These are phyloP conservation scores for Pachyseris speciosa DNA, from an alignment of 64 coral and sea anemone species.

Conservation along the genomic window DNA sequence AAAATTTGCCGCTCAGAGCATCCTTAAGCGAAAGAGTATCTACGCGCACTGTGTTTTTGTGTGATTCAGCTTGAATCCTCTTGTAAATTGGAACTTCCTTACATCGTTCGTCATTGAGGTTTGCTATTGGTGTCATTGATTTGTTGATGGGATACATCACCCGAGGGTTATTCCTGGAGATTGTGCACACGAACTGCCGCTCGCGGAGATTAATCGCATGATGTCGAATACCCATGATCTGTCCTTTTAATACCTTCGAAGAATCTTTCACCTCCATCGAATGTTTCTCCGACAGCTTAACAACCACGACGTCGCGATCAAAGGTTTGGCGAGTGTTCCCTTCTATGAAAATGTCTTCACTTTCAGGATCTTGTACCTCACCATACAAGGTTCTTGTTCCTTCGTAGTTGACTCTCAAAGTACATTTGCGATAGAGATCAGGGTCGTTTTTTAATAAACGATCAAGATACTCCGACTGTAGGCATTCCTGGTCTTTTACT, in stretches of 20 bases:
- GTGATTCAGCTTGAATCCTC: not conserved
- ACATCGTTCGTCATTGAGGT: constrained; percentile 24
- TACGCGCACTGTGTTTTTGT: not conserved
- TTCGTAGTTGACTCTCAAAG: constrained; percentile 22
- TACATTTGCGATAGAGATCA: constrained; percentile 11
- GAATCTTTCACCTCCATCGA: not conserved
- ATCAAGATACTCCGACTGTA: constrained; percentile 9
- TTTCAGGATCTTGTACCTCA: constrained; percentile 33
- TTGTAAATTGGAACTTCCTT: constrained; percentile 48
- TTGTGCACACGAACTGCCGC: constrained; percentile 58
- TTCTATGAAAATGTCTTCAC: constrained; percentile 51
- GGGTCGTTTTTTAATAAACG: not conserved
- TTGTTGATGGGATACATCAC: constrained; percentile 73
- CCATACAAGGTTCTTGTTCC: constrained; percentile 20
- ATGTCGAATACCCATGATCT: not conserved
- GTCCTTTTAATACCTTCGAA: not conserved
- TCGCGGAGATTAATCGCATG: constrained; percentile 46
- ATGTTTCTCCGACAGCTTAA: not conserved
- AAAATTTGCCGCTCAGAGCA: constrained; percentile 34
- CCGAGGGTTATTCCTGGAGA: constrained; percentile 16
- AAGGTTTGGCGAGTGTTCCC: constrained; percentile 9
- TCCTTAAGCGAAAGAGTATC: not conserved
- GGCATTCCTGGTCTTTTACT: constrained; percentile 19
- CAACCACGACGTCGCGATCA: constrained; percentile 46
- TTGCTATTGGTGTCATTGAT: constrained; percentile 41